phyloP scores from a whole-genome alignment of 92 coral and sea anemone species.

The Phenganax stokvisi region DNA sequence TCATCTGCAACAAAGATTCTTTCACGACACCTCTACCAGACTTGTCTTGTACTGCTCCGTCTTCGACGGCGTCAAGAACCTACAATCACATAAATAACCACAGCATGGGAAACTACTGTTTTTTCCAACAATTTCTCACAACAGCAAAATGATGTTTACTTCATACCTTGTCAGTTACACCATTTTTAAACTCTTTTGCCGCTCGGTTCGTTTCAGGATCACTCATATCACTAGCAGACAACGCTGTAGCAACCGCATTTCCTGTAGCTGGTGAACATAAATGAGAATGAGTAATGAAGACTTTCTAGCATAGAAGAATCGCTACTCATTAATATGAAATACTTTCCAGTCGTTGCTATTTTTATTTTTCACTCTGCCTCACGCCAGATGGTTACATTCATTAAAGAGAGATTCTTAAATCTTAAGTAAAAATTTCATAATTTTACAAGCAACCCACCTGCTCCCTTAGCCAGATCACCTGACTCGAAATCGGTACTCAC shows the following conservation, averaged over 20 bases:
- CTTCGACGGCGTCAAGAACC: conserved; percentile 11
- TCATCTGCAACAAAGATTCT: conserved; percentile 16
- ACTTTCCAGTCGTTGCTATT: too few relatives aligned
- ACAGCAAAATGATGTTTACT: not conserved
- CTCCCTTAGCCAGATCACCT: conserved; percentile 32
- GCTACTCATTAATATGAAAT: too few relatives aligned
- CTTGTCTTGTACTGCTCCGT: conserved; percentile 25
- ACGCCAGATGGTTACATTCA: too few relatives aligned
- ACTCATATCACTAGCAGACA: not conserved
- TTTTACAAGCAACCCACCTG: conserved; percentile 36
- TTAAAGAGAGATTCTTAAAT: too few relatives aligned
- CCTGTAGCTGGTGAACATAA: not conserved
- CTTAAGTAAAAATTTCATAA: not conserved
- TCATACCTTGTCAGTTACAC: conserved; percentile 11
- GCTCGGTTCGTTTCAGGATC: conserved; percentile 10
- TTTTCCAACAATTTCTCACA: too few relatives aligned
- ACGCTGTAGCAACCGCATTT: not conserved
- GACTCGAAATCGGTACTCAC: conserved; percentile 17
- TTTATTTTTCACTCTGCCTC: too few relatives aligned
- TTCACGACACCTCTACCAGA: conserved; percentile 12
- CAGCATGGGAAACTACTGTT: not conserved
- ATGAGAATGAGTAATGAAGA: not conserved
- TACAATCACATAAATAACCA: not conserved
- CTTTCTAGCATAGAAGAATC: not conserved
- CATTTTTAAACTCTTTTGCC: conserved; percentile 6